phyloP scores from a whole-genome alignment of 2,888 invertebrate species.

The Drymonia ruficornis region DNA sequence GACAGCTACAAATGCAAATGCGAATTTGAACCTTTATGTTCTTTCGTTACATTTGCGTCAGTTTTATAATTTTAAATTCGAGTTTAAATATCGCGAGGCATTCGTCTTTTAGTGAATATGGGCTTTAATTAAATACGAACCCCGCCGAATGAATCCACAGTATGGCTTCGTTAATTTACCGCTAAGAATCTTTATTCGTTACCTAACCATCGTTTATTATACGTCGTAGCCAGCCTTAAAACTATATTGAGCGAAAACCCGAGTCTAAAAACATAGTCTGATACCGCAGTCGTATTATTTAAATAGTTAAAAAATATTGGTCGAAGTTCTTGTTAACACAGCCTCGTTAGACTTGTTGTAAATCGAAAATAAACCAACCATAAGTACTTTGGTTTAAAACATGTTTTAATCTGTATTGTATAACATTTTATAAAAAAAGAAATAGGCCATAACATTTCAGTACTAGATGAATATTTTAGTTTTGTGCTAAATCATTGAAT shows the following conservation, averaged over 20 bases:
- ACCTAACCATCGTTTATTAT: background rate
- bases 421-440: conserved; percentile 6
- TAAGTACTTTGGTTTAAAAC: too few relatives aligned
- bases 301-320: conserved; percentile 38
- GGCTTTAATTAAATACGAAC: conserved; percentile 14
- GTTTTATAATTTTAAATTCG: too few relatives aligned
- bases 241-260: conserved; percentile 67
- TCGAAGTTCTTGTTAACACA: conserved; percentile 41
- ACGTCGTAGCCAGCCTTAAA: conserved; percentile 42
- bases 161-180: conserved; percentile 34
- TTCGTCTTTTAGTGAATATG: too few relatives aligned
- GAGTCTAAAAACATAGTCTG: conserved; percentile 47
- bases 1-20: too few relatives aligned
- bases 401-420: background rate
- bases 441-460: background rate
- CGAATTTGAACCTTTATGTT: too few relatives aligned
- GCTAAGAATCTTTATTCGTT: conserved; percentile 33
- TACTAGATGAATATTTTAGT: too few relatives aligned
- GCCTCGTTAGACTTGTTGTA: conserved; percentile 31
- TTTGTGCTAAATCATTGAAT: background rate
- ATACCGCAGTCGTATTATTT: conserved; percentile 33
- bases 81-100: too few relatives aligned
- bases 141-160: conserved; percentile 33
- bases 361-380: conserved; percentile 9
- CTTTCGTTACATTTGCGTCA: too few relatives aligned